These are phyloP conservation scores for Pediacus dermestoides DNA, from an alignment of 2,888 invertebrate species.

Conservation along the genomic window DNA sequence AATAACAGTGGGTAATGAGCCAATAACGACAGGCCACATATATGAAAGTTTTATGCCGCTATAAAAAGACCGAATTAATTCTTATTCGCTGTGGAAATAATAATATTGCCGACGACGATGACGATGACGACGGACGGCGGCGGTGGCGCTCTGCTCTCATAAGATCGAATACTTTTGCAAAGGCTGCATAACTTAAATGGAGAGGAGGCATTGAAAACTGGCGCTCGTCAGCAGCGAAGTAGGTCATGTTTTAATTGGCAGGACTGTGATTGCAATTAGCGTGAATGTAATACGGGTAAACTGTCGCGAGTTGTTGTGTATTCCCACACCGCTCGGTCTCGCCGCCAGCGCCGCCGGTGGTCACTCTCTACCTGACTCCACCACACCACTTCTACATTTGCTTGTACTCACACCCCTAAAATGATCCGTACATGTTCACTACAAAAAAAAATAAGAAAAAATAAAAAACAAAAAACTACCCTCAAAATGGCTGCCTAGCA, in stretches of 20 bases:
- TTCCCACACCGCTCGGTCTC: slow-evolving; percentile 28
- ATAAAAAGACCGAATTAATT: slow-evolving; percentile 24
- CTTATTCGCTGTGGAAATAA: too few species aligned
- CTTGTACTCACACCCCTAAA: slow-evolving; percentile 49
- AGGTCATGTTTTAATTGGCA: slow-evolving; percentile 45
- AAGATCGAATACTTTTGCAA: slow-evolving; percentile 1
- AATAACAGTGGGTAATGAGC: slow-evolving; percentile 32
- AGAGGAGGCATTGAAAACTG: slow-evolving; percentile 22
- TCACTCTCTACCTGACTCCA: slow-evolving; percentile 22
- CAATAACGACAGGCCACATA: slow-evolving; percentile 21
- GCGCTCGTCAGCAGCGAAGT: slow-evolving; percentile 24
- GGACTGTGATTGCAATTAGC: slow-evolving; percentile 44
- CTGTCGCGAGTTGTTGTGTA: slow-evolving; percentile 35
- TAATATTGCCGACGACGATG: slow-evolving; percentile 14
- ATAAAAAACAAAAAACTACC: slow-evolving; percentile 59
- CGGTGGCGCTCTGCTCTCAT: slow-evolving; percentile 4
- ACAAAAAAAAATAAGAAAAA: slow-evolving; percentile 45
- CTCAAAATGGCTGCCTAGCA: slow-evolving; percentile 69
- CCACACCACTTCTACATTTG: slow-evolving; percentile 41
- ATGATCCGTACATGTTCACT: slow-evolving; percentile 50
- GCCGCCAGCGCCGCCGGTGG: slow-evolving; percentile 15
- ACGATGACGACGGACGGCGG: slow-evolving; percentile 5
- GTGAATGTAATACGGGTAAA: slow-evolving; percentile 40
- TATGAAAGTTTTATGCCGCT: slow-evolving; percentile 24
- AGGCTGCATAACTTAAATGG: slow-evolving; percentile 2